phyloP scores from a whole-genome alignment of 2,888 invertebrate genomes.

The Hirudinaria manillensis region DNA sequence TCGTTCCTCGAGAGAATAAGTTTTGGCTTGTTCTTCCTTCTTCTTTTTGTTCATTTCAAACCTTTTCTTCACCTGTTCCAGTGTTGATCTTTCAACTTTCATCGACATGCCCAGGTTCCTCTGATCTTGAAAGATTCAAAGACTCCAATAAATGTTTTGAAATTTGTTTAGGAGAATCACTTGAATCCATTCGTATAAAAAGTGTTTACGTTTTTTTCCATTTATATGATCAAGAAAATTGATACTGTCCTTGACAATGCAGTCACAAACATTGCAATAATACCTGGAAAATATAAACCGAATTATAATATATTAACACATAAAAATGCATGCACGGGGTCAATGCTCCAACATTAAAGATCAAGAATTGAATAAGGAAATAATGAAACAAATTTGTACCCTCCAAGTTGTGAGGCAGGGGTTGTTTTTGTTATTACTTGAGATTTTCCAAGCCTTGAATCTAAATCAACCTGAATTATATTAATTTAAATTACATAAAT shows the following conservation, averaged over 20 bases:
- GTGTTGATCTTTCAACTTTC: constrained; percentile 41
- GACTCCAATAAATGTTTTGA: no score
- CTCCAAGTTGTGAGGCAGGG: constrained; percentile 91
- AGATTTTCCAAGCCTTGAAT: constrained; percentile 93
- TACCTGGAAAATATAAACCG: constrained; percentile 59
- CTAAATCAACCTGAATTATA: constrained; percentile 75
- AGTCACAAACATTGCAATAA: constrained; percentile 99
- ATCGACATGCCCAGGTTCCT: constrained; percentile 80
- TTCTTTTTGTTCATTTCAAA: constrained; percentile 89
- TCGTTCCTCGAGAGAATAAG: constrained; percentile 85
- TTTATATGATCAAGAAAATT: constrained; percentile 99
- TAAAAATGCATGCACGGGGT: background rate
- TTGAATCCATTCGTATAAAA: no score
- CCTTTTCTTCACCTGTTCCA: constrained; percentile 75
- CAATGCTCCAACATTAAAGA: background rate
- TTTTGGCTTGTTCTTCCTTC: constrained; percentile 86
- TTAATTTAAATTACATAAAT: no score
- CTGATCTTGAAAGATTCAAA: constrained; percentile 65
- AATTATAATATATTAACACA: background rate
- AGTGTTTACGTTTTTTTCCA: constrained; percentile 76
- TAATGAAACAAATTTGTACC: constrained; percentile 55
- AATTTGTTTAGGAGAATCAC: no score
- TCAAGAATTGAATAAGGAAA: background rate
- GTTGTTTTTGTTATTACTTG: constrained; percentile 97
- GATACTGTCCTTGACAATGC: constrained; percentile 98